Conservation (phyloP, 2,113 vertebrate species). For the Mormoops blainvillei region DNA sequence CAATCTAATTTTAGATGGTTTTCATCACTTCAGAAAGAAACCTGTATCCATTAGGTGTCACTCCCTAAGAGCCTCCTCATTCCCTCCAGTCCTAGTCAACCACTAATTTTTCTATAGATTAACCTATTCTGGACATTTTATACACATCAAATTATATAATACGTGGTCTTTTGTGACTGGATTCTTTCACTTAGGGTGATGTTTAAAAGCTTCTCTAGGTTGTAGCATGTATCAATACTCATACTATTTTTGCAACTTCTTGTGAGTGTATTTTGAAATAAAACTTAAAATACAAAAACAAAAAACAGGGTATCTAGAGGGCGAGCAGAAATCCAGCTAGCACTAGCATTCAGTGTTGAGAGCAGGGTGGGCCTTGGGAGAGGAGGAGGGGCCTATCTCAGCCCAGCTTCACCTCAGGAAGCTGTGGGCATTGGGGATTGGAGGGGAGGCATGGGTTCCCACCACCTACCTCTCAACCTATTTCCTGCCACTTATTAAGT, state of each 20-base stretch:
- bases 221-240: background rate
- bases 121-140: background rate
- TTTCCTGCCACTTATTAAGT: background rate
- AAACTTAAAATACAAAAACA: background rate
- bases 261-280: background rate
- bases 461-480: background rate
- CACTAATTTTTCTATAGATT: background rate
- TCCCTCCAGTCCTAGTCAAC: background rate
- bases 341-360: background rate
- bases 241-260: background rate
- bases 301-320: background rate
- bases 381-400: background rate
- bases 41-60: background rate
- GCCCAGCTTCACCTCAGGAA: background rate
- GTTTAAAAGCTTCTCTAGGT: background rate
- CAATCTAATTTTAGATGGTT: background rate
- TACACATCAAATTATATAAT: background rate
- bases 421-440: background rate
- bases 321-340: background rate
- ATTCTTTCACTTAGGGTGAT: background rate
- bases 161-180: background rate
- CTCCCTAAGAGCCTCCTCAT: background rate
- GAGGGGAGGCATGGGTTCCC: background rate
- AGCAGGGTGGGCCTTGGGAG: background rate
- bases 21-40: background rate